Evolutionary conservation across 2,113 vertebrate genomes (phyloP), one percentile per base, ranked within the genome.

Genomic region (Fukomys damarensis): DNA sequence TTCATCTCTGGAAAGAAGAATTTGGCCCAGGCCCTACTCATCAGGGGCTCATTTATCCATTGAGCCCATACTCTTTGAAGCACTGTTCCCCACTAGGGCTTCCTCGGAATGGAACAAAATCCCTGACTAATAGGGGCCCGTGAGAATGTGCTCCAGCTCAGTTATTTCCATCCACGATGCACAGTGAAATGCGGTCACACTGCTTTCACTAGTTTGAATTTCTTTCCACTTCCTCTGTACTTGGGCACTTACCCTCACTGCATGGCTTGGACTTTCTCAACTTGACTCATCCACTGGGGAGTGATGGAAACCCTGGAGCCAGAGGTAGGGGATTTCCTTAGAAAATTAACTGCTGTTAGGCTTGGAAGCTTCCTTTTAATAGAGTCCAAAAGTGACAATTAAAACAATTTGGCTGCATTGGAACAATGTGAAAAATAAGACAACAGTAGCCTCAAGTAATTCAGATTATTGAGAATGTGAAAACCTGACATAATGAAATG

Each of bases 341-440:
- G 20, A 86, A 56, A 56, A 49, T 65, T 63, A 80, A 72, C 3
- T 49, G 35, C 24, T 87, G 65, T 38, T 46, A 28, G 46, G 65
- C 46, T 74, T 49, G 59, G 35, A 5, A 28, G 16, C 7, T 35
- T 59, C 52, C 28, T 74, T 65, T 65, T 63, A 16, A 72, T 2
- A 32, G 30, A 43, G 54, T 74, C 24, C 79, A 56, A 90, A 94
- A 88, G 68, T 65, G 8, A 1, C 13, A 2, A 63, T 59, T 61
- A 79, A 84, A 92, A 61, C 91, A 93, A 88, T 14, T 91, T 89
- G 66, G 77, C 6, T 74, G 6, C 38, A 46, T n/a, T 89, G 65
- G 28, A 32, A 54, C 22, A 82, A 82, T 26, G 11, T 79, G 28
- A 32, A 38, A 95, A 49, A 86, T 49, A 93, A 90, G 16, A 85